A percentile compares a stretch with the other conserved stretches of the same genome.
phyloP scores from a whole-genome alignment of 2,888 invertebrate species.

The Parnassius glacialis region DNA sequence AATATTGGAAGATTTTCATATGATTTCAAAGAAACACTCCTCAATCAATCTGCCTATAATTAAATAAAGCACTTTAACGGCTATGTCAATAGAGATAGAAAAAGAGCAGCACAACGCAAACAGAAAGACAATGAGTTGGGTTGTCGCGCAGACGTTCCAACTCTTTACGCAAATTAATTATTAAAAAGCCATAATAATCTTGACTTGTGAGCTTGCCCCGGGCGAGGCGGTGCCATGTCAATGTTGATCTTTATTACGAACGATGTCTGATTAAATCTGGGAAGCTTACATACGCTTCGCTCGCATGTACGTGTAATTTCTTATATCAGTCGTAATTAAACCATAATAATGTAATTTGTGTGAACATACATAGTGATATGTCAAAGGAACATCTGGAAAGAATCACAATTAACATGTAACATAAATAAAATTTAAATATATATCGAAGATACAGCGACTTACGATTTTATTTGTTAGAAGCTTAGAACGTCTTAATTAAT shows the following conservation, averaged over 20 bases:
- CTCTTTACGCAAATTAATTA: slow-evolving; percentile 76
- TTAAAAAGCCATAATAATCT: slow-evolving; percentile 65
- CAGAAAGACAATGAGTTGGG: slow-evolving; percentile 48
- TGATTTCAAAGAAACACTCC: too few relatives aligned
- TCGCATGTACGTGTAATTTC: slow-evolving; percentile 47
- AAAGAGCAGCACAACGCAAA: slow-evolving; percentile 48
- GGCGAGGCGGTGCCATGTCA: slow-evolving; percentile 49
- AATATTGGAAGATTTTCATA: too few relatives aligned
- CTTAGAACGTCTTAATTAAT: too few relatives aligned
- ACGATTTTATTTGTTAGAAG: too few relatives aligned
- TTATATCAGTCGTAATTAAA: slow-evolving; percentile 60
- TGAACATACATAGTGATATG: not conserved
- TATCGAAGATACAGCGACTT: too few relatives aligned
- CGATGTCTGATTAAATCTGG: slow-evolving; percentile 60
- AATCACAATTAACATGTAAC: too few relatives aligned
- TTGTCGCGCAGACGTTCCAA: slow-evolving; percentile 39
- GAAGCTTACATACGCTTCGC: slow-evolving; percentile 38
- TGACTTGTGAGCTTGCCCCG: slow-evolving; percentile 44
- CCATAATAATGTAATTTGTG: slow-evolving; percentile 47
- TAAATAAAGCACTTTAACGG: slow-evolving; percentile 14
- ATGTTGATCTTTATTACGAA: slow-evolving; percentile 59
- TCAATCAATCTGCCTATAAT: slow-evolving; percentile 1
- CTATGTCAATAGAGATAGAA: slow-evolving; percentile 9
- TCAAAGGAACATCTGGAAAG: too few relatives aligned
- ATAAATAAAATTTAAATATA: too few relatives aligned